Evolutionary conservation across 2,888 invertebrate genomes (phyloP).

Genomic region (Teinopalpus imperialis): DNA sequence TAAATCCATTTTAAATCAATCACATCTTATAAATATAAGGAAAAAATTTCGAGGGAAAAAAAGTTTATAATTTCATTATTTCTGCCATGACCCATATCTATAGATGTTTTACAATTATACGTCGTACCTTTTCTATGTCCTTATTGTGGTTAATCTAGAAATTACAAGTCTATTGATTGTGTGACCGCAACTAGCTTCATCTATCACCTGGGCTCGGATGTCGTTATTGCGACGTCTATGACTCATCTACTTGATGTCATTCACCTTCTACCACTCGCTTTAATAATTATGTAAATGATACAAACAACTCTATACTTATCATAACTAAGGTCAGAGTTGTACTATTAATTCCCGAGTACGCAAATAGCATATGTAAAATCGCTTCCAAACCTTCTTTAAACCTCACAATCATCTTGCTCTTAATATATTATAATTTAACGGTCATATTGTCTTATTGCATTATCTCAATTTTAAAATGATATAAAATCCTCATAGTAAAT

Average conservation of each 20-base stretch:
- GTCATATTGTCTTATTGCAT: too few relatives aligned
- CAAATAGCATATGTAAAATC: background rate
- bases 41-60: too few relatives aligned
- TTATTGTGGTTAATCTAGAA: background rate
- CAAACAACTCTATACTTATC: conserved; percentile 15
- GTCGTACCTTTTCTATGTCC: too few relatives aligned
- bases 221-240: conserved; percentile 38
- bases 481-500: too few relatives aligned
- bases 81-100: too few relatives aligned
- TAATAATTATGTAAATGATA: conserved; percentile 38
- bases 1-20: too few relatives aligned
- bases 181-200: conserved; percentile 20
- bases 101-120: too few relatives aligned
- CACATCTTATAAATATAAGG: too few relatives aligned
- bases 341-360: background rate
- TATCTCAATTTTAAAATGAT: too few relatives aligned
- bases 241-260: conserved; percentile 53
- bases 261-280: conserved; percentile 37
- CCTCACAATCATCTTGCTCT: background rate
- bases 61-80: too few relatives aligned
- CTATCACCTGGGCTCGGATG: conserved; percentile 39
- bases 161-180: background rate
- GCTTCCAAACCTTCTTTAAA: too few relatives aligned
- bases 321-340: conserved; percentile 15
- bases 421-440: too few relatives aligned